phyloP scores from a whole-genome alignment of 2,797 vertebrate genomes.

The Liparis tanakae region DNA sequence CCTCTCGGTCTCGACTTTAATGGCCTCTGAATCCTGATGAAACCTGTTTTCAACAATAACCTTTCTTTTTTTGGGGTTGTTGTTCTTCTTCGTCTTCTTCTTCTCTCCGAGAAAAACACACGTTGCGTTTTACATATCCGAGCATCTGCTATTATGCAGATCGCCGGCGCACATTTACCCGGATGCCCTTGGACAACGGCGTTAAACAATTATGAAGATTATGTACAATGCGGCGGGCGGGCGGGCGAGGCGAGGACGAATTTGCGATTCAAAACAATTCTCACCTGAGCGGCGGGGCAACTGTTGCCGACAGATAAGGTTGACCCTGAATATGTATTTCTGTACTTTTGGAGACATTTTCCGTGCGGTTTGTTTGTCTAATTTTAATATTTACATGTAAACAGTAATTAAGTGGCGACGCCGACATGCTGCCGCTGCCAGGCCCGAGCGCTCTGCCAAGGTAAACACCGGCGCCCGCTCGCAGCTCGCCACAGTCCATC shows the following conservation, averaged over 20 bases:
- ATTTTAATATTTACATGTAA: slow-evolving; percentile 84
- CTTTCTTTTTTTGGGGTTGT: slow-evolving; percentile 27
- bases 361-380: slow-evolving; percentile 76
- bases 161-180: slow-evolving; percentile 78
- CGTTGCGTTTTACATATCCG: slow-evolving; percentile 79
- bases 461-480: slow-evolving; percentile 75
- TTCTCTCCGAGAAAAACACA: slow-evolving; percentile 59
- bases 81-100: neutral
- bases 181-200: slow-evolving; percentile 86
- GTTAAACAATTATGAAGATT: slow-evolving; percentile 85
- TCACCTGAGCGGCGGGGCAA: slow-evolving; percentile 69
- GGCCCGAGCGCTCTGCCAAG: slow-evolving; percentile 78
- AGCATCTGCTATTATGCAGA: slow-evolving; percentile 85
- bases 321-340: slow-evolving; percentile 84
- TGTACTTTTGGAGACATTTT: slow-evolving; percentile 63
- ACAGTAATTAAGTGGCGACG: slow-evolving; percentile 80
- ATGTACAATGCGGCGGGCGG: slow-evolving; percentile 66
- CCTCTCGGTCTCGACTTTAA: slow-evolving; percentile 63
- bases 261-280: slow-evolving; percentile 87
- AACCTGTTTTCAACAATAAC: slow-evolving; percentile 65
- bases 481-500: slow-evolving; percentile 79
- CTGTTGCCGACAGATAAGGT: slow-evolving; percentile 84
- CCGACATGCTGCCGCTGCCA: slow-evolving; percentile 64
- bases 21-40: slow-evolving; percentile 60
- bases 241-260: slow-evolving; percentile 60